Conservation (phyloP, 2,113 vertebrate genomes). For the Tetraodon nigroviridis region DNA sequence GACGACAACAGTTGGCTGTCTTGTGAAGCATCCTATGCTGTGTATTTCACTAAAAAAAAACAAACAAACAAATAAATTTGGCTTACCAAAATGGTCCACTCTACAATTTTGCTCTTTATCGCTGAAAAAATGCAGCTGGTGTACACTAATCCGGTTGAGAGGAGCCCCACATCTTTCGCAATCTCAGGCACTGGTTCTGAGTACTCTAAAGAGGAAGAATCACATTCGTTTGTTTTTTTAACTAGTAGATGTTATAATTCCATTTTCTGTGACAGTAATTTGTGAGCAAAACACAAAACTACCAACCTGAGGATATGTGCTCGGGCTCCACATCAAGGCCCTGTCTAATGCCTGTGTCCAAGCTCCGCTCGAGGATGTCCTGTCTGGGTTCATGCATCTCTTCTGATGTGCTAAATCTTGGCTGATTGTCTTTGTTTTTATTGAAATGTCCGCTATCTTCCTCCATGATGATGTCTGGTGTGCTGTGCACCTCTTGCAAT, state of each 20-base stretch:
- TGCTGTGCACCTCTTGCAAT: constrained; percentile 17
- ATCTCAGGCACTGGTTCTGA: constrained; percentile 46
- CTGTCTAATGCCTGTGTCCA: constrained; percentile 37
- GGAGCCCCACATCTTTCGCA: constrained; percentile 46
- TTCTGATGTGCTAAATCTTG: constrained; percentile 42
- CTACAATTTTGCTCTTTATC: constrained; percentile 46
- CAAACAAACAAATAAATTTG: background rate
- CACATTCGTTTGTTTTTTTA: background rate
- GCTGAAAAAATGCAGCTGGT: constrained; percentile 21
- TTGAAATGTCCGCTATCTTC: constrained; percentile 69
- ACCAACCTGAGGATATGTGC: constrained; percentile 62
- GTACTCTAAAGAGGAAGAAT: constrained; percentile 47
- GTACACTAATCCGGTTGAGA: constrained; percentile 45
- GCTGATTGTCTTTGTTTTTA: constrained; percentile 67
- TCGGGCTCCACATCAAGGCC: constrained; percentile 59
- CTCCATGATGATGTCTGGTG: constrained; percentile 49
- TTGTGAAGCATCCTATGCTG: background rate
- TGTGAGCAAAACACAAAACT: background rate
- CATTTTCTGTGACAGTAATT: background rate
- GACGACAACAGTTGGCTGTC: background rate
- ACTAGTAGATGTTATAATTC: background rate
- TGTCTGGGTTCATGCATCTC: constrained; percentile 63
- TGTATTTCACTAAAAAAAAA: background rate
- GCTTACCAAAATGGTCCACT: constrained; percentile 76
- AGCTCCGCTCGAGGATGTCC: constrained; percentile 58